Percentiles rank a stretch among this genome's conserved stretches.
These are phyloP conservation scores for Chelonia mydas DNA, from an alignment of 2,797 vertebrate species.

Conservation along the genomic window DNA sequence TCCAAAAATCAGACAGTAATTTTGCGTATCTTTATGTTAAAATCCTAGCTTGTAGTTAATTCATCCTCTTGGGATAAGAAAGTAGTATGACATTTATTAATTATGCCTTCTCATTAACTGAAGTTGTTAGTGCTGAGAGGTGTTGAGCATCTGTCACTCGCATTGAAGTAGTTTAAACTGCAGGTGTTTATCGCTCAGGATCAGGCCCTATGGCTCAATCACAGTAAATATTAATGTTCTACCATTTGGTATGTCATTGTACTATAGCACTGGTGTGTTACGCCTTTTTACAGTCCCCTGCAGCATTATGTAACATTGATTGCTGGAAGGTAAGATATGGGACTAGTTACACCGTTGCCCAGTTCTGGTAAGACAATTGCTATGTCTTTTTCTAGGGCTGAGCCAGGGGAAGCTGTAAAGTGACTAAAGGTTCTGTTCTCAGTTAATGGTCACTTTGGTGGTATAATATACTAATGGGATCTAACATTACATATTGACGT, in stretches of 20 bases:
- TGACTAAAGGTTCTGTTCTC: neutral
- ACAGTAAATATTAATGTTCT: neutral
- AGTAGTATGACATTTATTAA: neutral
- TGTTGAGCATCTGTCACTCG: neutral
- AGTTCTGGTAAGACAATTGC: neutral
- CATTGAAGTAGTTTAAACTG: accelerated
- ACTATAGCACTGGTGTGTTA: neutral
- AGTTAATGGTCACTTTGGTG: neutral
- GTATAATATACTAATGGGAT: neutral
- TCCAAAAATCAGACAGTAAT: neutral
- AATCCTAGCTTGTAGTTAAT: neutral
- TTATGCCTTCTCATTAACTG: accelerated
- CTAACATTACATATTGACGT: neutral
- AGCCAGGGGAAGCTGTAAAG: neutral
- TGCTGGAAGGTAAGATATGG: neutral
- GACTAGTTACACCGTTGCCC: neutral
- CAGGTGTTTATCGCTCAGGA: neutral
- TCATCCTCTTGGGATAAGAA: neutral
- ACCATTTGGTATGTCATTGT: no score
- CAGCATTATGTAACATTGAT: neutral
- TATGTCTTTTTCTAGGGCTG: neutral
- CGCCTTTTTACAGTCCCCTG: no score
- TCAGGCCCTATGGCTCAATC: neutral
- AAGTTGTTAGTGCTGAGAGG: neutral
- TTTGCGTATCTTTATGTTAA: neutral